These are phyloP conservation scores for Campoplex capitator DNA, from an alignment of 2,888 invertebrate species.

Conservation along the genomic window DNA sequence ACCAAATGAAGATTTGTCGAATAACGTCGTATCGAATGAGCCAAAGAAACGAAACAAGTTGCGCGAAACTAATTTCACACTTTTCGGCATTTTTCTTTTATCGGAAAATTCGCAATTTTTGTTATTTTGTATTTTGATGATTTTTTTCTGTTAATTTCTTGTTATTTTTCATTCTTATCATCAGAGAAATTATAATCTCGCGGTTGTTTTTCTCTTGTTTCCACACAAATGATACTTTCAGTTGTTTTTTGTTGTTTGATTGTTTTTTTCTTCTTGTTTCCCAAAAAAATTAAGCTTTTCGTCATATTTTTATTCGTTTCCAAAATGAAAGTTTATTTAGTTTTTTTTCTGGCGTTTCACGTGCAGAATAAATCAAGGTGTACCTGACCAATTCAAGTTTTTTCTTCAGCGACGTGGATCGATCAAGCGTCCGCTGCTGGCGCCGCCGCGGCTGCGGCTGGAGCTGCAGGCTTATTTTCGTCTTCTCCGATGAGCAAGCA, in stretches of 20 bases:
- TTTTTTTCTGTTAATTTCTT: neutral
- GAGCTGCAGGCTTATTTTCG: slow-evolving; percentile 85
- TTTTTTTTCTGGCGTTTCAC: slow-evolving; percentile 17
- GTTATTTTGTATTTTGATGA: neutral
- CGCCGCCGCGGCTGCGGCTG: slow-evolving; percentile 85
- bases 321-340: neutral
- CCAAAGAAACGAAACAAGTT: slow-evolving; percentile 30
- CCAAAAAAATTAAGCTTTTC: too few relatives aligned
- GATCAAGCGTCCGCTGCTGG: slow-evolving; percentile 70
- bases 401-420: slow-evolving; percentile 59
- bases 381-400: slow-evolving; percentile 53
- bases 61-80: slow-evolving; percentile 24
- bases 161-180: too few relatives aligned
- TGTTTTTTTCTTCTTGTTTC: too few relatives aligned
- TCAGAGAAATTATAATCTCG: too few relatives aligned
- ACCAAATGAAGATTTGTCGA: neutral
- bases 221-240: too few relatives aligned
- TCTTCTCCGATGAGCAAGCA: slow-evolving; percentile 87
- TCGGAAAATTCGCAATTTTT: neutral
- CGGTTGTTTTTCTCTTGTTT: too few relatives aligned
- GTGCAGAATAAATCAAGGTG: neutral
- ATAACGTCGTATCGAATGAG: neutral
- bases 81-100: neutral
- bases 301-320: neutral
- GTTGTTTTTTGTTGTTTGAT: too few relatives aligned